Percentiles rank a stretch among this genome's conserved stretches.
Evolutionary conservation across 2,888 invertebrate genomes (phyloP).

Genomic region (Himalopsyche anomala): DNA sequence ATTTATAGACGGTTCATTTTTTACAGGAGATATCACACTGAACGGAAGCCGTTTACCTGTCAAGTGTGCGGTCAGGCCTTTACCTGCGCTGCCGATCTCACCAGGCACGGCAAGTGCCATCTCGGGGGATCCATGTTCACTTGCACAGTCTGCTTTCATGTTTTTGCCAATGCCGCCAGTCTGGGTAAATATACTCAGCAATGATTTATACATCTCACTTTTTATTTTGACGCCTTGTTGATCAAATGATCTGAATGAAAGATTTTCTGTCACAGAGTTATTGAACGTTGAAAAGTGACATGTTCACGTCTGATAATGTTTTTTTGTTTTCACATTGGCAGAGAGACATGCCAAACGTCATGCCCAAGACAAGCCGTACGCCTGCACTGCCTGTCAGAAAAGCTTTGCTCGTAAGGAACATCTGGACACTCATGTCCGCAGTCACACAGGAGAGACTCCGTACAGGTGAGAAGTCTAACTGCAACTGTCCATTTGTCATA

Average conservation of each 20-base stretch:
- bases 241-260: no score
- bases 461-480: conserved; percentile 75
- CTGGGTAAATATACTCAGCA: conserved; percentile 67
- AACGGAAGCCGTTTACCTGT: conserved; percentile 88
- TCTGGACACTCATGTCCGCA: conserved; percentile 88
- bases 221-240: neutral
- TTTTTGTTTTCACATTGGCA: conserved; percentile 66
- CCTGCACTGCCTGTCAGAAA: conserved; percentile 90
- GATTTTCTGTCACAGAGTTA: no score
- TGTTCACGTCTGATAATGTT: neutral
- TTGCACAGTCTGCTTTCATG: conserved; percentile 84
- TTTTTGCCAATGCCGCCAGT: conserved; percentile 83
- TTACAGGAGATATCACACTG: conserved; percentile 88
- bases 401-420: conserved; percentile 92
- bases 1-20: conserved; percentile 47
- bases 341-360: conserved; percentile 89
- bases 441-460: conserved; percentile 90
- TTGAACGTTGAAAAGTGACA: neutral
- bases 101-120: conserved; percentile 90
- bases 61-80: conserved; percentile 91
- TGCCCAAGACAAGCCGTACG: conserved; percentile 90
- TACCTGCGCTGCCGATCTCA: conserved; percentile 86
- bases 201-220: no score
- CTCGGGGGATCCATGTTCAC: conserved; percentile 87
- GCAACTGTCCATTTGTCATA: neutral